These are phyloP conservation scores for Mareca penelope DNA, from an alignment of 2,797 vertebrate genomes.

Conservation along the genomic window DNA sequence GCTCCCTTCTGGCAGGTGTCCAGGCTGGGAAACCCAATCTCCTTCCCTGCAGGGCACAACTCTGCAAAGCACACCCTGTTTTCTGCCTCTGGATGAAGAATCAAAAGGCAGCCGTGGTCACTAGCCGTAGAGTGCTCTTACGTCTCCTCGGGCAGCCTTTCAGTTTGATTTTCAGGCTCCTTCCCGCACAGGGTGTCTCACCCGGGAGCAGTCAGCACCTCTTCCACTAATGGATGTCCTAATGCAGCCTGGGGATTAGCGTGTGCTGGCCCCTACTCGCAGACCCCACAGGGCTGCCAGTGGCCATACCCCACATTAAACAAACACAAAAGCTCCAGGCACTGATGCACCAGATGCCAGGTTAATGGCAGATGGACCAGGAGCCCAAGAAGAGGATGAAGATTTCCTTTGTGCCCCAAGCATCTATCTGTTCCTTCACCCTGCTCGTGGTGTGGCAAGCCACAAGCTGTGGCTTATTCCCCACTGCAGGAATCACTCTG, in stretches of 20 bases:
- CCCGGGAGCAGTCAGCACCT: background rate
- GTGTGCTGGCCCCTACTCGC: rapidly evolving
- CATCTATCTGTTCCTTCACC: background rate
- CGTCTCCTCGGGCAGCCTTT: background rate
- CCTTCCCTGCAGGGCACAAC: background rate
- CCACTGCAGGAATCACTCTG: background rate
- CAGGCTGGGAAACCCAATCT: background rate
- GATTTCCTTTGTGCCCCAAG: background rate
- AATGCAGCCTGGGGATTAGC: background rate
- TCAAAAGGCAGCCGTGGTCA: background rate
- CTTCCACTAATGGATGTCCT: background rate
- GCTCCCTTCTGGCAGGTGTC: background rate
- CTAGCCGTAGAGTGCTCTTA: background rate
- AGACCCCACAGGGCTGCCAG: background rate
- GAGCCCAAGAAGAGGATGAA: background rate
- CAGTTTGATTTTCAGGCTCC: background rate
- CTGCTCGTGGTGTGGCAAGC: background rate
- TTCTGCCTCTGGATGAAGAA: background rate
- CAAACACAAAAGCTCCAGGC: background rate
- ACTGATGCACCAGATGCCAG: background rate
- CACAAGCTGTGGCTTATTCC: background rate
- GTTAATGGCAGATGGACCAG: background rate
- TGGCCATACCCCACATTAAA: background rate
- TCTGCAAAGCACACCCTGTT: background rate
- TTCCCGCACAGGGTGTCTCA: background rate